A percentile compares a stretch with the other conserved stretches of the same genome.
These are phyloP conservation scores for Albula goreensis DNA, from an alignment of 2,113 vertebrate species.

Conservation along the genomic window DNA sequence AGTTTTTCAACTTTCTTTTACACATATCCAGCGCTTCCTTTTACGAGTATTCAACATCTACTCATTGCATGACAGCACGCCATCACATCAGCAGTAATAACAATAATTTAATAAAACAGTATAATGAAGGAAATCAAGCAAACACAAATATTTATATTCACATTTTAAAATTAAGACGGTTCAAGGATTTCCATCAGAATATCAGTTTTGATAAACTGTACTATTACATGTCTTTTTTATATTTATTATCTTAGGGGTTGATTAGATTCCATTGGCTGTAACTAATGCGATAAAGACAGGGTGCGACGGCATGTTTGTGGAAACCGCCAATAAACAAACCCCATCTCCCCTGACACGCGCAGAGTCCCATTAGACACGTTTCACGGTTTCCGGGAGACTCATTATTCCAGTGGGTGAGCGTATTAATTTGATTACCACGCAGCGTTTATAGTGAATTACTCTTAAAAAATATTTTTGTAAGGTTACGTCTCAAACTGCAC, in stretches of 20 bases:
- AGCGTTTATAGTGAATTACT: not conserved
- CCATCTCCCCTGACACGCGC: not conserved
- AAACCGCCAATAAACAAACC: not conserved
- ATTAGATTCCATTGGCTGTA: constrained; percentile 33
- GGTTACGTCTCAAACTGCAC: not conserved
- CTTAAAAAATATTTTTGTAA: not conserved
- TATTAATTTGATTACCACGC: not conserved
- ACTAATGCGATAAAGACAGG: constrained; percentile 19
- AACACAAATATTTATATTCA: not conserved
- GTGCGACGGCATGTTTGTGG: not conserved
- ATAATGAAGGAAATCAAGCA: too few relatives aligned
- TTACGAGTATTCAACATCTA: too few relatives aligned
- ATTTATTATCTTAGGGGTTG: constrained; percentile 22
- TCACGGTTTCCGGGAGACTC: not conserved
- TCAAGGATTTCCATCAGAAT: not conserved
- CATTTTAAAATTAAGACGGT: not conserved
- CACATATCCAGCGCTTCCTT: too few relatives aligned
- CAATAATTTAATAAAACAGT: too few relatives aligned
- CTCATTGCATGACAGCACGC: too few relatives aligned
- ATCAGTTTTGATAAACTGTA: constrained; percentile 35
- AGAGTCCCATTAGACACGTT: not conserved
- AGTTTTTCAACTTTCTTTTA: too few relatives aligned
- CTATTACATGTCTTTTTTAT: constrained; percentile 34
- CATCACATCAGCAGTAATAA: too few relatives aligned
- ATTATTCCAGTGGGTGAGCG: not conserved